Base-by-base conservation (phyloP, 2,888 invertebrate genomes). In the Melangyna quadrimaculata region DNA sequence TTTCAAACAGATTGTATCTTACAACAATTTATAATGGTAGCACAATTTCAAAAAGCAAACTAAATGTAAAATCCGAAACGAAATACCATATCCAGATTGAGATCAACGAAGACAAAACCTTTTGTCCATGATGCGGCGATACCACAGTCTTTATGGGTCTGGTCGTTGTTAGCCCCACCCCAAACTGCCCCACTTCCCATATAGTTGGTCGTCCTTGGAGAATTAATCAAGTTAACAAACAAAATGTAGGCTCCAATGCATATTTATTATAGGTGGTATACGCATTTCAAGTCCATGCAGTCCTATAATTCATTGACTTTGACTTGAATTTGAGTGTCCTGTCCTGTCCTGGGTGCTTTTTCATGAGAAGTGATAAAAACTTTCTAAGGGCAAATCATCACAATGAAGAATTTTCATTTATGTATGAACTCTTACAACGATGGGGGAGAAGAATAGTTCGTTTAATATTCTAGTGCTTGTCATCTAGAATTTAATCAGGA, bases 161-260 rank as follows among this genome's bases (percentile, higher is more conserved):
- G 19, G 57, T 19, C 1, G 17, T n/a, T 7, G n/a, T 3, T 17
- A 17, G 17, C 43, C 43, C 17, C 17, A 43, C 7, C 43, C 8
- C 8, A 4, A 5, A 5, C 32, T 8, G 9, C 9, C 7, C 6
- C 43, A 17, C 32, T 32, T 32, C 32, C n/a, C n/a, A n/a, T n/a
- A 40, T 1, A 45, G 19, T 45, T 45, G 27, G 29, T 45, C 32
- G 12, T 45, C 45, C 63, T 29, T 45, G 14, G 19, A 22, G 12
- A 35, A 69, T 35, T 35, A 53, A 32, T 61, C 53, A 19, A 73
- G 59, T 43, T 69, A 51, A 14, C 32, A 57, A 72, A 65, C 73
- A 67, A 29, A 57, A 69, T 19, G 19, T 22, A 29, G 27, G 43
- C 53, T 71, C 53, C 14, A 24, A 61, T 69, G 59, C 48, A 59